A percentile compares a stretch with the other conserved stretches of the same genome.
These are phyloP conservation scores for Arrhamphus sclerolepis DNA, from an alignment of 2,797 vertebrate genomes.

Conservation along the genomic window DNA sequence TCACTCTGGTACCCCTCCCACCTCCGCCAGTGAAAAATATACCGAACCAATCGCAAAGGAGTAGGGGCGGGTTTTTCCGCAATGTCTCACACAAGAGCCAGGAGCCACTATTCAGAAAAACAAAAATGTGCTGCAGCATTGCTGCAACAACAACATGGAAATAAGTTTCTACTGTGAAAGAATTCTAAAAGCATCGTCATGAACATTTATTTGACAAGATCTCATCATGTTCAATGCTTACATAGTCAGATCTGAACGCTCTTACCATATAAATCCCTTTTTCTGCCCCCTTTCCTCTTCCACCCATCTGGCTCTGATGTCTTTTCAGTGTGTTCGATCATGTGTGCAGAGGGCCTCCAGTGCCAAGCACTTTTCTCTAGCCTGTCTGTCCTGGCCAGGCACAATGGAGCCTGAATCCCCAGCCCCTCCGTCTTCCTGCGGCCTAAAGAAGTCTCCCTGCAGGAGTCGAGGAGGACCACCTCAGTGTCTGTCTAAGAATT, in stretches of 20 bases:
- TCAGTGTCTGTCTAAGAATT: conserved; percentile 37
- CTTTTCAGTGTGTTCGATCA: conserved; percentile 85
- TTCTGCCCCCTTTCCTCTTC: conserved; percentile 61
- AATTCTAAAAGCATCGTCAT: conserved; percentile 35
- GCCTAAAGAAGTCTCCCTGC: conserved; percentile 71
- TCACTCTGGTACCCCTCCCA: no score
- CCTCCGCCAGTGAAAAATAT: no score
- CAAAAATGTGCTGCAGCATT: not conserved
- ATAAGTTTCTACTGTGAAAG: not conserved
- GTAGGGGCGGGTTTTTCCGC: no score
- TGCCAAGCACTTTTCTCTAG: conserved; percentile 62
- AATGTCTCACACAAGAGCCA: no score
- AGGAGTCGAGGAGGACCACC: conserved; percentile 66
- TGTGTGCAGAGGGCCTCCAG: conserved; percentile 80
- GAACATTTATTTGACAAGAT: conserved; percentile 33
- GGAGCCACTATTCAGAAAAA: not conserved
- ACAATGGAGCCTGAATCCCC: conserved; percentile 76
- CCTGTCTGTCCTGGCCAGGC: conserved; percentile 49
- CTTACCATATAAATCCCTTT: conserved; percentile 63
- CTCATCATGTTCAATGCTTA: conserved; percentile 46
- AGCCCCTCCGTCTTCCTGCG: conserved; percentile 56
- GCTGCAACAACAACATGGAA: no score
- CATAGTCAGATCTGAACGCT: conserved; percentile 59
- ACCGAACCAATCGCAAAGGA: no score
- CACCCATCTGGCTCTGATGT: conserved; percentile 78